These are phyloP conservation scores for Hypotaenidia philippensis DNA, from an alignment of 2,797 vertebrate species.

Conservation along the genomic window DNA sequence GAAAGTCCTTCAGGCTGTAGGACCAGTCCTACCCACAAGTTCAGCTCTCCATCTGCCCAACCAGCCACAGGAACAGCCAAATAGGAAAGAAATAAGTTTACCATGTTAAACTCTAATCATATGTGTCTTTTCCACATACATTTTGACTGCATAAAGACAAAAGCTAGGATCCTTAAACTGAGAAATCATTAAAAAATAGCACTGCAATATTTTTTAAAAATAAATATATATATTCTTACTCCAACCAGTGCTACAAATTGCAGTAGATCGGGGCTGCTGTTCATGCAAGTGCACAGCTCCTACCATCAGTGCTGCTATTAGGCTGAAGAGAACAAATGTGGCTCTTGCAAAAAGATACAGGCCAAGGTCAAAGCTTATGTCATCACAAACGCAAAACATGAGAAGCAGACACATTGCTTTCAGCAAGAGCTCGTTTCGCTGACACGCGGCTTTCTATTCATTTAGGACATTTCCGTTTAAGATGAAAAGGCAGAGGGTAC, in stretches of 20 bases:
- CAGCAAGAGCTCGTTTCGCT: conserved; percentile 63
- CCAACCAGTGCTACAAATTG: neutral
- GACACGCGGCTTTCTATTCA: conserved; percentile 62
- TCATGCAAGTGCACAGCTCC: neutral
- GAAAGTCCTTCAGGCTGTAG: neutral
- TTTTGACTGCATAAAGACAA: neutral
- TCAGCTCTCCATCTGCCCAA: neutral
- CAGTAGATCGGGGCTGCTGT: neutral
- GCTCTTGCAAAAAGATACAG: conserved; percentile 47
- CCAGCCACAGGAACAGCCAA: neutral
- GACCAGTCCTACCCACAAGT: neutral
- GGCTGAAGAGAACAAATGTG: conserved; percentile 36
- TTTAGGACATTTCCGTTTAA: conserved; percentile 52
- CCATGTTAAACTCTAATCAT: neutral
- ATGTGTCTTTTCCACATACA: neutral
- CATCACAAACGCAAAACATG: conserved; percentile 64
- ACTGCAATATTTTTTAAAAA: neutral
- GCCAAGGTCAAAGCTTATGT: conserved; percentile 75
- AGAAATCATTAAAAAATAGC: neutral
- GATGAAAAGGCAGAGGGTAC: conserved; percentile 64
- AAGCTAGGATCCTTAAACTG: neutral
- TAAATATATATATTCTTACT: neutral
- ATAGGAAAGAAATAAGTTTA: neutral
- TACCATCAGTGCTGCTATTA: neutral
- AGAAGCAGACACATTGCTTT: conserved; percentile 46